A percentile compares a stretch with the other conserved stretches of the same genome.
Evolutionary conservation across 2,113 vertebrate genomes (phyloP).

Genomic region (Sturnira hondurensis): DNA sequence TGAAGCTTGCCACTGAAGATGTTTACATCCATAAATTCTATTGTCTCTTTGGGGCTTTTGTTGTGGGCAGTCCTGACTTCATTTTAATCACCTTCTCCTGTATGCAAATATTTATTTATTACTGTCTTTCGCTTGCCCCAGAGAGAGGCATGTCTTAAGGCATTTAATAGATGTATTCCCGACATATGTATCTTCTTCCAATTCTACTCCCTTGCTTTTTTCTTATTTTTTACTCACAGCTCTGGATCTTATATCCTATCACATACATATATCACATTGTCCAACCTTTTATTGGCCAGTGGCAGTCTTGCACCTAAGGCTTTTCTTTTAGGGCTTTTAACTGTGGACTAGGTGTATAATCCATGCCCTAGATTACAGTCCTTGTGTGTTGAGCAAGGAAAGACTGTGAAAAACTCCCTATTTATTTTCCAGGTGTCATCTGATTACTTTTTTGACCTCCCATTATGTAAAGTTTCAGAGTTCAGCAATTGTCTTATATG

Average conservation of each 20-base stretch:
- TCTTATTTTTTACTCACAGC: slow-evolving; percentile 32
- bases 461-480: background rate
- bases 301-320: too few relatives aligned
- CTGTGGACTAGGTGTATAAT: background rate
- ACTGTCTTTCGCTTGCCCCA: background rate
- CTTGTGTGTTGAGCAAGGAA: background rate
- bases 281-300: background rate
- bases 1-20: background rate
- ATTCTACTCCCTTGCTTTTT: slow-evolving; percentile 36
- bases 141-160: slow-evolving; percentile 10
- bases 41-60: background rate
- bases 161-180: slow-evolving; percentile 10
- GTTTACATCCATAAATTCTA: background rate
- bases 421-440: background rate
- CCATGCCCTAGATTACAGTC: background rate
- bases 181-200: slow-evolving; percentile 17
- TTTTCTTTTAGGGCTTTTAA: background rate
- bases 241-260: background rate
- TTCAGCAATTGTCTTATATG: background rate
- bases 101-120: background rate
- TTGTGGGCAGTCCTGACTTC: background rate
- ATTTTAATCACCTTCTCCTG: slow-evolving; percentile 29
- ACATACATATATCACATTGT: background rate
- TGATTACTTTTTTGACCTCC: background rate
- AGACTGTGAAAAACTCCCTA: background rate